A percentile compares a stretch with the other conserved stretches of the same genome.
These are phyloP conservation scores for Clusia tigrina DNA, from an alignment of 2,888 invertebrate genomes.

Conservation along the genomic window DNA sequence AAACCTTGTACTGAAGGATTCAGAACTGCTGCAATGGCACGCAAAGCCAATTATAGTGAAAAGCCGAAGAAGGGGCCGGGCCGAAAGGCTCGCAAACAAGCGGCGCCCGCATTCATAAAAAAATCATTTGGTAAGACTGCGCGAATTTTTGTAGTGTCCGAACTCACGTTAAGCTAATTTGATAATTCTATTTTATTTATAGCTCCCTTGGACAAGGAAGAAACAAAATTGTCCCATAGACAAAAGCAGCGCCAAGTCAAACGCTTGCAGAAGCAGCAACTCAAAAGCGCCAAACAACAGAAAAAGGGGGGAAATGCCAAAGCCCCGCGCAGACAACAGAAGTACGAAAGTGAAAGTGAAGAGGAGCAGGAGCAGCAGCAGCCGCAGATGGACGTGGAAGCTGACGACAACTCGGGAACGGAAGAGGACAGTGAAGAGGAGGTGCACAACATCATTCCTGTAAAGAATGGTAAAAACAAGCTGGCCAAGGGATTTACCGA, in stretches of 20 bases:
- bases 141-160: neutral
- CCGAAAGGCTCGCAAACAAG: slow-evolving; percentile 86
- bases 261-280: slow-evolving; percentile 67
- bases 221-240: slow-evolving; percentile 72
- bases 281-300: slow-evolving; percentile 28
- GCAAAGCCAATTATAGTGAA: slow-evolving; percentile 83
- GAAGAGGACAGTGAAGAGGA: slow-evolving; percentile 43
- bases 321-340: slow-evolving; percentile 45
- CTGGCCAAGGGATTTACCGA: slow-evolving; percentile 70
- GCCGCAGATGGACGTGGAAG: slow-evolving; percentile 49
- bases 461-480: slow-evolving; percentile 26
- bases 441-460: slow-evolving; percentile 36
- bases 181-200: slow-evolving; percentile 7
- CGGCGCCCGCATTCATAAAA: slow-evolving; percentile 71
- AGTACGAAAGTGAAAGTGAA: slow-evolving; percentile 55
- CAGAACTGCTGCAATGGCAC: slow-evolving; percentile 75
- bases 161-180: slow-evolving; percentile 1
- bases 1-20: slow-evolving; percentile 13
- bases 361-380: slow-evolving; percentile 39
- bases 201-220: slow-evolving; percentile 65
- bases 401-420: slow-evolving; percentile 34
- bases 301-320: slow-evolving; percentile 30
- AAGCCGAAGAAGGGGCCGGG: slow-evolving; percentile 84
- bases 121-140: slow-evolving; percentile 54
- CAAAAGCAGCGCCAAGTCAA: slow-evolving; percentile 75